phyloP scores from a whole-genome alignment of 35 echinoderm and acorn worm species.

The Ophioderma brevispina region DNA sequence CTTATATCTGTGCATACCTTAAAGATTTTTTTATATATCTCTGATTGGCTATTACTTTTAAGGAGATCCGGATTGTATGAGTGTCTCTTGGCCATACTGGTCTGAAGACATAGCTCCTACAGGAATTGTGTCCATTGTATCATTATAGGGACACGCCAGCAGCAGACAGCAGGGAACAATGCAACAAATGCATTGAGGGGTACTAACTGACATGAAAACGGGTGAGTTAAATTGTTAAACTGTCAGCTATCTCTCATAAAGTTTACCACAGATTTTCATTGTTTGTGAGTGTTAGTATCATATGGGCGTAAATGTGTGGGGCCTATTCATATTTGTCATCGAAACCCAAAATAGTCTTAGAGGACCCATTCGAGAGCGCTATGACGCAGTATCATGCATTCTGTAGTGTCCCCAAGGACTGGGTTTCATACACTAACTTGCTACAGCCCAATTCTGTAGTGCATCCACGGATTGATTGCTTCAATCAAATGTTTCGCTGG shows the following conservation, averaged over 20 bases:
- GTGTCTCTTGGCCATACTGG: conserved; percentile 87
- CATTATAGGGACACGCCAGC: conserved; percentile 76
- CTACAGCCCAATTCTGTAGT: too few species aligned
- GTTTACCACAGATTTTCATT: background rate
- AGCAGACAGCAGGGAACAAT: conserved; percentile 79
- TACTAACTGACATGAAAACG: conserved; percentile 93
- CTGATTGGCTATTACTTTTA: background rate
- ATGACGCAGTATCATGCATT: too few species aligned
- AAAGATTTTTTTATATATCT: background rate
- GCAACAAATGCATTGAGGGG: conserved; percentile 69
- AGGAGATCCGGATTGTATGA: conserved; percentile 89
- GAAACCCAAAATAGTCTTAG: too few species aligned
- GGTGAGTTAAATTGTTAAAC: conserved; percentile 40
- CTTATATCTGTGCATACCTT: background rate
- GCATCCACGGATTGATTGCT: too few species aligned
- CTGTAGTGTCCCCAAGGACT: too few species aligned
- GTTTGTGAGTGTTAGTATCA: too few species aligned
- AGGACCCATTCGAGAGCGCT: too few species aligned
- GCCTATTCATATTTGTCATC: too few species aligned
- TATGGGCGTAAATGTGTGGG: too few species aligned
- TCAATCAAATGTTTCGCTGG: too few species aligned
- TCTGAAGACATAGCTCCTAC: conserved; percentile 65
- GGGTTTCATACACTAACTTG: too few species aligned
- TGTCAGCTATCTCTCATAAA: too few species aligned
- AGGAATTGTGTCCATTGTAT: conserved; percentile 89